Conservation (phyloP, 2,888 invertebrate species). For the Brenthis daphne region DNA sequence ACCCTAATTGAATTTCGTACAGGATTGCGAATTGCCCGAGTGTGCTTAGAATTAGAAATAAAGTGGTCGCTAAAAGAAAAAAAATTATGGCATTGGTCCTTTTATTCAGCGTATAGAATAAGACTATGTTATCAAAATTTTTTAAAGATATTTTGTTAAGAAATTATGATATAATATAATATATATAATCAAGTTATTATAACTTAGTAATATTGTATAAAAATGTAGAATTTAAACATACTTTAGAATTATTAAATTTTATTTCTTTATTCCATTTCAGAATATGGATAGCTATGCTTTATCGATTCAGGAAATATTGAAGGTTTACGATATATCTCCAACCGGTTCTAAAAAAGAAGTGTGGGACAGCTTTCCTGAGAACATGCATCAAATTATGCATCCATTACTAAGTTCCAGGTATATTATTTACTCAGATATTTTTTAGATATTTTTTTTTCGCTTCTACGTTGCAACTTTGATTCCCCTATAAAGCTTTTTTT, state of each 20-base stretch:
- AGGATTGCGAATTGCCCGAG: too few species aligned
- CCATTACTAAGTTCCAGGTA: slow-evolving; percentile 89
- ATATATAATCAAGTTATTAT: too few species aligned
- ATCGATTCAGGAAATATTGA: slow-evolving; percentile 90
- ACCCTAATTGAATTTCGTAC: background rate
- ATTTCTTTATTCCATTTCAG: slow-evolving; percentile 52
- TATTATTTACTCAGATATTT: background rate
- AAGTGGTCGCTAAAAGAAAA: too few species aligned
- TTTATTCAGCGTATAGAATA: too few species aligned
- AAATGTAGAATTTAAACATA: too few species aligned
- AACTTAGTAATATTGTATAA: too few species aligned
- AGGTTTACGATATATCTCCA: slow-evolving; percentile 86
- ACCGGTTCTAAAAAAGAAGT: slow-evolving; percentile 83
- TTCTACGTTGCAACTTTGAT: background rate
- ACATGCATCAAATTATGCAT: slow-evolving; percentile 88
- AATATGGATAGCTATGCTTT: slow-evolving; percentile 90
- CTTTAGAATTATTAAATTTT: background rate
- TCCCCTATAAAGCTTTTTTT: background rate
- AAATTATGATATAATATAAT: too few species aligned
- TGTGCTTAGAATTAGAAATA: too few species aligned
- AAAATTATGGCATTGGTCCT: too few species aligned
- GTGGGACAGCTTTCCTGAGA: slow-evolving; percentile 87
- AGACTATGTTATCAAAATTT: too few species aligned
- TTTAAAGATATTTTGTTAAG: too few species aligned
- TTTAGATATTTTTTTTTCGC: background rate